Conservation (phyloP, 2,113 vertebrate genomes). For the Xenus cinereus region DNA sequence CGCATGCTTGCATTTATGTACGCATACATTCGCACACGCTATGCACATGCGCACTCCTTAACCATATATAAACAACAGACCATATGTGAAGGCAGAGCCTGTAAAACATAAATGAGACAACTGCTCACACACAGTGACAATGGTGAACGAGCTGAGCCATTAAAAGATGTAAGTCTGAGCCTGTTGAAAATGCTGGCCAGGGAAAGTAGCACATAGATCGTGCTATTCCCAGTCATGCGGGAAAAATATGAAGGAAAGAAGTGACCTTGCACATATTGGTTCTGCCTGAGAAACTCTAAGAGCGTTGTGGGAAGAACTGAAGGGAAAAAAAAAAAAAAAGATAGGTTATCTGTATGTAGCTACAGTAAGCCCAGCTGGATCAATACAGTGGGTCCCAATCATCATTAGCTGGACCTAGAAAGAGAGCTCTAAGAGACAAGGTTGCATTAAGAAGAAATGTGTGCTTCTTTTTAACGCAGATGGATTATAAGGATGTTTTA, state of each 20-base stretch:
- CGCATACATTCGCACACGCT: rapidly evolving
- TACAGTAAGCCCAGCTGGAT: background rate
- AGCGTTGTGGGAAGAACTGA: background rate
- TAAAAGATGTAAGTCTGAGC: background rate
- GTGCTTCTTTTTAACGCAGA: background rate
- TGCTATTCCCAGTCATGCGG: background rate
- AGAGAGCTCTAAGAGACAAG: background rate
- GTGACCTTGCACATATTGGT: background rate
- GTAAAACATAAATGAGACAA: background rate
- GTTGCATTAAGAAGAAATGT: background rate
- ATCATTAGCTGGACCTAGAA: background rate
- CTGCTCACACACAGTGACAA: background rate
- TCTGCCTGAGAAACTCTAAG: background rate
- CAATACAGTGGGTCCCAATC: background rate
- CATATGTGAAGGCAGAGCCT: background rate
- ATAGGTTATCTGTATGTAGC: background rate
- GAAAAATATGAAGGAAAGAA: background rate
- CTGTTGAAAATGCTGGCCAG: background rate
- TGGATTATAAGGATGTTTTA: background rate
- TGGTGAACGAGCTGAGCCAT: background rate
- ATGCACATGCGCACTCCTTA: rapidly evolving
- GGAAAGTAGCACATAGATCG: background rate
- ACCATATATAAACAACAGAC: background rate
- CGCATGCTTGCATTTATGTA: background rate
- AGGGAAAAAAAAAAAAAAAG: background rate